Base-by-base conservation (phyloP, 1,140 invertebrate genomes). In the Drosophila nigromelanica region DNA sequence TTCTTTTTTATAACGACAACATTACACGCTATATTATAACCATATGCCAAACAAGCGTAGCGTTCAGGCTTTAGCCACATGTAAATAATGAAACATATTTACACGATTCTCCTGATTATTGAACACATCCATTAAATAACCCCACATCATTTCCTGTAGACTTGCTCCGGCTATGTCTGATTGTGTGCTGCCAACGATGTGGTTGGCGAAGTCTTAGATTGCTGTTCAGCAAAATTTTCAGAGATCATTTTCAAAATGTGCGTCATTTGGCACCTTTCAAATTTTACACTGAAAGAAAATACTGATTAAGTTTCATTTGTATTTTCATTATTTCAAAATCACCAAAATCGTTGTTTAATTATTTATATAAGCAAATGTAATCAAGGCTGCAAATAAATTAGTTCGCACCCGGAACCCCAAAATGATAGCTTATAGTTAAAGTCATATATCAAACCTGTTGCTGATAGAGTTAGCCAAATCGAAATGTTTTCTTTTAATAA, bases 191-290 rank as follows among this genome's bases (percentile, higher is more conserved):
- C 18, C 24, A n/a, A 15, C 35, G 24, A 45, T 4, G 50, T 10
- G 30, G 50, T 15, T 33, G 6, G 33, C 24, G n/a, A 42, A 47
- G 52, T 33, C 21, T 58, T n/a, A 50, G 8, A 21, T 58, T 27
- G 52, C 33, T 21, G 18, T 35, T 54, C 35, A 54, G 35, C 51
- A 6, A 30, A 67, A 33, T 58, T 58, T 47, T 0, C 14, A 39
- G 10, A 51, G 54, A 59, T 59, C 30, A 47, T 54, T 33, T 64
- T 40, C 35, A 42, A 60, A 52, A 60, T 68, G 15, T 52, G 35
- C 15, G 6, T 24, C 40, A 43, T 14, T 55, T 64, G 51, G 8
- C 62, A 48, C 33, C 54, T 39, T 15, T 10, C 10, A 3, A 27
- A 39, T 42, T 2, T 4, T 43, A 35, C 63, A 58, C 54, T 58